Percentiles rank a stretch among this genome's conserved stretches.
Conservation (phyloP, 64 coral and sea anemone species). For the Astreopora myriophthalma region DNA sequence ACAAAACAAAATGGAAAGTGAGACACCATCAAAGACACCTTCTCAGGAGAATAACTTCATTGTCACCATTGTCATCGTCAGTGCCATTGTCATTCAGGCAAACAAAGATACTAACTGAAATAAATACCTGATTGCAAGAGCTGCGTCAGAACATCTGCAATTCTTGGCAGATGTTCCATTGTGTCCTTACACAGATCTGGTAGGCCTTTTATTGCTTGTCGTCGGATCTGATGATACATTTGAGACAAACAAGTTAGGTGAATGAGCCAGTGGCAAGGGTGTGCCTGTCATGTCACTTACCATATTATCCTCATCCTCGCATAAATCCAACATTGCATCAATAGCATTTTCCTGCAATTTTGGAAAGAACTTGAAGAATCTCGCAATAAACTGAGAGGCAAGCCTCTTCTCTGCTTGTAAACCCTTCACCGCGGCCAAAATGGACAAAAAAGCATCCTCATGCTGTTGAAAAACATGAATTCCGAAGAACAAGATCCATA, state of each 20-base stretch:
- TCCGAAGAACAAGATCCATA: not conserved
- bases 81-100: no score
- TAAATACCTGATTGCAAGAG: conserved; percentile 86
- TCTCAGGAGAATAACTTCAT: no score
- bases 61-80: no score
- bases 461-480: conserved; percentile 65
- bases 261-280: not conserved
- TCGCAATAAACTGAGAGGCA: conserved; percentile 84
- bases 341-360: conserved; percentile 93
- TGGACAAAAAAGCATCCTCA: conserved; percentile 50
- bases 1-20: not conserved
- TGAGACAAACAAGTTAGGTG: not conserved
- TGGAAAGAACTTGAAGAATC: conserved; percentile 96
- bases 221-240: conserved; percentile 64
- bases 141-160: conserved; percentile 95
- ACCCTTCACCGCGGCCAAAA: conserved; percentile 86
- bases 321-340: conserved; percentile 91
- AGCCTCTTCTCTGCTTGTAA: conserved; percentile 80
- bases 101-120: not conserved
- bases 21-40: not conserved
- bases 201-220: conserved; percentile 87
- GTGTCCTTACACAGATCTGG: conserved; percentile 89
- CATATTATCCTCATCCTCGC: conserved; percentile 95
- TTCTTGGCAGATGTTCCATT: conserved; percentile 85
- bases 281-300: conserved; percentile 47